Evolutionary conservation across 2,113 vertebrate genomes (phyloP).

Genomic region (Nesoenas mayeri): DNA sequence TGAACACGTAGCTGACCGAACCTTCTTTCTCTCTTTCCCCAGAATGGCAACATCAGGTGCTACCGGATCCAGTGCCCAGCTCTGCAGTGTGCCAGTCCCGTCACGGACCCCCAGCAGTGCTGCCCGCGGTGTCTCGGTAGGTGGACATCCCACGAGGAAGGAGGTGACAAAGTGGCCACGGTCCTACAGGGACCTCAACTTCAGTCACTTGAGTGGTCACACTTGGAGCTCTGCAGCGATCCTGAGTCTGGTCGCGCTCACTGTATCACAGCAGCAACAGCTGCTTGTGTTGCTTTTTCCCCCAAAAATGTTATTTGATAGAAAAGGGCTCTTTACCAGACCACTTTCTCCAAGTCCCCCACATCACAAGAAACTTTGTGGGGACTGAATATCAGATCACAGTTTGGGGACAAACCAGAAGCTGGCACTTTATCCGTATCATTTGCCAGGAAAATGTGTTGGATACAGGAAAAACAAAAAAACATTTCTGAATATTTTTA

Average conservation of each 20-base stretch:
- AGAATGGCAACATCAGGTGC: conserved; percentile 89
- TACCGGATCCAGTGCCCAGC: conserved; percentile 88
- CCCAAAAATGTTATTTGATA: background rate
- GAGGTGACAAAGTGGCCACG: fast-evolving
- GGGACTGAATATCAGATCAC: background rate
- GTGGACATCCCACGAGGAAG: background rate
- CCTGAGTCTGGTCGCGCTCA: background rate
- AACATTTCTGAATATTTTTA: background rate
- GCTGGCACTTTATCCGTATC: background rate
- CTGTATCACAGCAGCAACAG: fast-evolving
- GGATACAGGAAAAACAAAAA: too few relatives aligned
- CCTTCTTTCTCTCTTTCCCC: background rate
- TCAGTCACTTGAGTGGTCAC: fast-evolving
- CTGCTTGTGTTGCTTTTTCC: fast-evolving
- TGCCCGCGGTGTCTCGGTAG: conserved; percentile 90
- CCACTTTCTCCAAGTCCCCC: background rate
- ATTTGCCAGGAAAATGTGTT: background rate
- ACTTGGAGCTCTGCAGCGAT: fast-evolving
- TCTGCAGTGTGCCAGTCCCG: conserved; percentile 81
- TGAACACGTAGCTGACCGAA: fast-evolving
- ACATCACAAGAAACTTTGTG: background rate
- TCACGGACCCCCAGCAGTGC: conserved; percentile 87
- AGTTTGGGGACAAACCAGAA: background rate
- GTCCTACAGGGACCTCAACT: background rate
- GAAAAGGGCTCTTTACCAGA: background rate